Base-by-base conservation (phyloP, 2,113 vertebrate genomes). In the Leucopternis melanops region DNA sequence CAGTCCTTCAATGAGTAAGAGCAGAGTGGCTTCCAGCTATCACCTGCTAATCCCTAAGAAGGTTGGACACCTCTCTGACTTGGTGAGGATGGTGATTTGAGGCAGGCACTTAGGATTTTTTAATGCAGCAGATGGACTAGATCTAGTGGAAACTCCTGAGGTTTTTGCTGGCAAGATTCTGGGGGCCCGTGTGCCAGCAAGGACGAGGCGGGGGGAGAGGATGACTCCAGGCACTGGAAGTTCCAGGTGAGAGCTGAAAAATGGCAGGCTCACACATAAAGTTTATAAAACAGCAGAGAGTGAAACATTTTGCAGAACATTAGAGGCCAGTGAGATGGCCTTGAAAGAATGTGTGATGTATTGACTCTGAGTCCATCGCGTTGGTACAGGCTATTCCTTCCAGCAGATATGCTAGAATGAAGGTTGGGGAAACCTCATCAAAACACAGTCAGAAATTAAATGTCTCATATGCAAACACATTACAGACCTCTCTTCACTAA, bases 351-450 rank as follows among this genome's bases (percentile, higher is more conserved):
- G 8, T 17, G 49, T 66, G 71, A 88, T 49, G 86, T 29, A 22
- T 17, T 40, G 61, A 67, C 72, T 62, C 90, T 0, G 5, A 66
- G 89, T 26, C 66, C 75, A 63, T 75, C 22, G 12, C 66, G 59
- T 50, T 27, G 90, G 95, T 40, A 74, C 85, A 38, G 93, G 27
- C 61, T 86, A 50, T 79, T 96, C 94, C 91, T 82, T 75, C 73
- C 73, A 75, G 86, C 38, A 36, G 58, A 54, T 16, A 6, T 10
- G 10, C 75, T 26, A 3, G 54, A 36, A 31, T 5, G 34, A 38
- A 45, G 27, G 71, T 52, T 71, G 34, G 80, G 75, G 74, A 69
- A 47, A n/a, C 52, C 38, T 89, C 85, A 26, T 50, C 88, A 42
- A 42, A 92, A 23, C 50, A n/a, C 66, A 16, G 83, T 11, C 67